Percentiles rank a stretch among this genome's conserved stretches.
These are phyloP conservation scores for Phylloscopus whistleri DNA, from an alignment of 2,113 vertebrate genomes.

Conservation along the genomic window DNA sequence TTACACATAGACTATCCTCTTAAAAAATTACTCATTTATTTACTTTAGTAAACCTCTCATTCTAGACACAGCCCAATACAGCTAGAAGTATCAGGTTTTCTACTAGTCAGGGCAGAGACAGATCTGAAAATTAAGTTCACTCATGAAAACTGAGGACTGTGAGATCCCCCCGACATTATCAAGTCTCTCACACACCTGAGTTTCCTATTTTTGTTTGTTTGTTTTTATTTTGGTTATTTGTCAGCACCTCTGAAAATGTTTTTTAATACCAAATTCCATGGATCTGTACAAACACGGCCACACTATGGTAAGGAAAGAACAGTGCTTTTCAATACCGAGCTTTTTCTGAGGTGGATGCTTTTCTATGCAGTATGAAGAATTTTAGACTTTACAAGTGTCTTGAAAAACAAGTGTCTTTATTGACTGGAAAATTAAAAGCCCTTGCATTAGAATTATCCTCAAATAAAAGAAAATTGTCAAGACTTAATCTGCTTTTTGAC, in stretches of 20 bases:
- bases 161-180: neutral
- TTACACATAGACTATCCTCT: neutral
- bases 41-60: neutral
- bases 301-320: neutral
- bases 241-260: neutral
- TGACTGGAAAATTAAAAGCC: neutral
- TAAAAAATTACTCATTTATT: neutral
- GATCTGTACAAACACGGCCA: neutral
- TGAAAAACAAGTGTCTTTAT: neutral
- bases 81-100: neutral
- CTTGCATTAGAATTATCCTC: neutral
- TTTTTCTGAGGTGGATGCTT: neutral
- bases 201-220: neutral
- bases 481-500: neutral
- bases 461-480: neutral
- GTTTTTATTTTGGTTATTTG: neutral
- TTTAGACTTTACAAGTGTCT: neutral
- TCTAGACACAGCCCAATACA: neutral
- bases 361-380: neutral
- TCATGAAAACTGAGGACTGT: neutral
- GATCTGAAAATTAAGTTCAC: neutral
- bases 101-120: neutral
- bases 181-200: neutral
- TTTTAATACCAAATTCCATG: neutral
- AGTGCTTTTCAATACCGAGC: neutral